Base-by-base conservation (phyloP, 1,140 invertebrate species). In the Calephelis nemesis region DNA sequence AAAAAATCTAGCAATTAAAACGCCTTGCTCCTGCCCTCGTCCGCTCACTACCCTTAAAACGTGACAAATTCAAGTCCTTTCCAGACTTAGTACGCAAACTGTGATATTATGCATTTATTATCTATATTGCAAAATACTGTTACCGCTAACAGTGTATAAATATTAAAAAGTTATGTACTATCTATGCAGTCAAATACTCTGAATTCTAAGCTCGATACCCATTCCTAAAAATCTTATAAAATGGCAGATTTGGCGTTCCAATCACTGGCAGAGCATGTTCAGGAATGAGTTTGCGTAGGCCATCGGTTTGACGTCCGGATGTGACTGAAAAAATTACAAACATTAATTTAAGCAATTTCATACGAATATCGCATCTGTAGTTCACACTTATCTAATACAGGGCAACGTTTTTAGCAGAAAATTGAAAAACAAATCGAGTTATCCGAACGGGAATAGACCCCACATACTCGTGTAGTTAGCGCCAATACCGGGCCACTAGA, bases 221-320 rank as follows among this genome's bases (percentile, higher is more conserved):
- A 47, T 58, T 50, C 45, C 49, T 58, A 11, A 58, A 58, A 62
- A 48, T 62, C 50, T 62, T 45, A 63, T 40, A 45, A 48, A 45
- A 30, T 49, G 64, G 49, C 47, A 64, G 15, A 9, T 45, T 12
- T 15, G 15, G 15, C 30, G 15, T 42, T n/a, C 10, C 40, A 13
- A 81, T 84, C 78, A 90, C 77, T 87, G 83, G 71, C 84, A 88
- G 54, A 97, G 84, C 75, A 95, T 81, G 65, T 73, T 87, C 54
- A 91, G 81, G 72, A 88, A 79, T 12, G 88, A 94, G 90, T 96
- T 96, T 74, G 98, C 97, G 92, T 99, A 99, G 49, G 96, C 96
- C 98, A 99, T 99, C 67, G 98, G 97, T 92, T 97, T 98, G 52
- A 99, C 96, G 87, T 98, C 95, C n/a, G 98, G 98, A 94, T 99